Evolutionary conservation across 2,888 invertebrate species (phyloP), one percentile per base, ranked within the genome.

Genomic region (Panorpa germanica): DNA sequence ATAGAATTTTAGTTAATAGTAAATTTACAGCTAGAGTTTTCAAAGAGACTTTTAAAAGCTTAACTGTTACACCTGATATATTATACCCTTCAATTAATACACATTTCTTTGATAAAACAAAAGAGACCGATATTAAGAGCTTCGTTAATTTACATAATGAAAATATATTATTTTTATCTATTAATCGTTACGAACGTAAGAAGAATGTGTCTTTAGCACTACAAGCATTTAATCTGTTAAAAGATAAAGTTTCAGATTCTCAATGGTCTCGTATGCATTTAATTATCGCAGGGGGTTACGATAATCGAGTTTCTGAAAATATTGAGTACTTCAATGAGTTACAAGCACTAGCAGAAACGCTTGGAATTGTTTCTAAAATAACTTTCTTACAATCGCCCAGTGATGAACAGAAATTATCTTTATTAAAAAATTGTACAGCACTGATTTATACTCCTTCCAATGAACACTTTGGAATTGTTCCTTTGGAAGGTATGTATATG

Each of bases 401-500:
- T 28, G 93, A 96, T 48, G 53, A 62, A 22, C 66, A 76, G 32
- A 99, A 99, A 55, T 64, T 80, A 5, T 67, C 74, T 9, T 55
- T 98, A 12, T 58, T 98, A n/a, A 57, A 65, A 19, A 57, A 70
- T 33, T 76, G 82, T 40, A 65, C 70, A 31, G 77, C 82, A 38
- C 56, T 99, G 12, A 48, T 98, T 13, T 99, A 99, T 48, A 99
- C 98, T 5, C 98, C 98, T 2, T 71, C 77, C 3, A 82, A 83
- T 49, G 98, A 99, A 52, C 98, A 99, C 57, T 98, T 98, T 60
- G 98, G 98, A 4, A 99, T 99, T 43, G 98, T 98, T 6, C 98
- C 99, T 0, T 59, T 99, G 31, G 98, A 99, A 61, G 93, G 95
- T 0, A 98, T 98, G 98, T 85, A 85, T 48, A 72, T 76, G 48